These are phyloP conservation scores for Phrynocephalus vlangalii DNA, from an alignment of 2,797 vertebrate genomes.

Conservation along the genomic window DNA sequence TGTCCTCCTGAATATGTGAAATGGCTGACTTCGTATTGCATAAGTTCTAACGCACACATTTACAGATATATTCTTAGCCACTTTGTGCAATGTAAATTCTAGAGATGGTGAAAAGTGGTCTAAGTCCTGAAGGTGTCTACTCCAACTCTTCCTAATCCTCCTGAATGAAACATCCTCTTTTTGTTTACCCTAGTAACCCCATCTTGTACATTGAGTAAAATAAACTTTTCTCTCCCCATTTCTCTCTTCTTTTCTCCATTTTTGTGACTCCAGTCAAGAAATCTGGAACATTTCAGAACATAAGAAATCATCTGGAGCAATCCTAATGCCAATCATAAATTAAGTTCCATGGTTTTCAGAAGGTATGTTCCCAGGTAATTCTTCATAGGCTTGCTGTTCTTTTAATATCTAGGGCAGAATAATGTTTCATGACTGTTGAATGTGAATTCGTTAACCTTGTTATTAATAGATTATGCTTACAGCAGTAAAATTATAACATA, in stretches of 20 bases:
- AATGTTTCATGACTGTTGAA: not conserved
- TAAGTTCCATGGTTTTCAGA: not conserved
- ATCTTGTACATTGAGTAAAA: not conserved
- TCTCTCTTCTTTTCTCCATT: not conserved
- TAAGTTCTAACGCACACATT: not conserved
- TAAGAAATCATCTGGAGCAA: not conserved
- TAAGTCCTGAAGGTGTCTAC: not conserved
- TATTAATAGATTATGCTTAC: not conserved
- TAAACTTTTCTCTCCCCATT: not conserved
- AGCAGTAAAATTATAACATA: not conserved
- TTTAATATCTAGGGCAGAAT: not conserved
- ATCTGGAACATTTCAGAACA: not conserved
- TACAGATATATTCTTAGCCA: not conserved
- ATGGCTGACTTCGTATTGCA: not conserved
- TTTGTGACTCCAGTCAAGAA: not conserved
- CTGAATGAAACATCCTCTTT: not conserved
- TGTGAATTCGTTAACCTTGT: not conserved
- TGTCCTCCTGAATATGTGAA: not conserved
- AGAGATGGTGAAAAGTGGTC: not conserved
- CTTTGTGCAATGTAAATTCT: not conserved
- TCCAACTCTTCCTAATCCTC: not conserved
- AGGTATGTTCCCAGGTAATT: not conserved
- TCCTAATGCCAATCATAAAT: too few relatives aligned
- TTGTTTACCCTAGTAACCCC: not conserved
- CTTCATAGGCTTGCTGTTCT: not conserved